Base-by-base conservation (phyloP, 2,113 vertebrate species). In the Fulica atra region DNA sequence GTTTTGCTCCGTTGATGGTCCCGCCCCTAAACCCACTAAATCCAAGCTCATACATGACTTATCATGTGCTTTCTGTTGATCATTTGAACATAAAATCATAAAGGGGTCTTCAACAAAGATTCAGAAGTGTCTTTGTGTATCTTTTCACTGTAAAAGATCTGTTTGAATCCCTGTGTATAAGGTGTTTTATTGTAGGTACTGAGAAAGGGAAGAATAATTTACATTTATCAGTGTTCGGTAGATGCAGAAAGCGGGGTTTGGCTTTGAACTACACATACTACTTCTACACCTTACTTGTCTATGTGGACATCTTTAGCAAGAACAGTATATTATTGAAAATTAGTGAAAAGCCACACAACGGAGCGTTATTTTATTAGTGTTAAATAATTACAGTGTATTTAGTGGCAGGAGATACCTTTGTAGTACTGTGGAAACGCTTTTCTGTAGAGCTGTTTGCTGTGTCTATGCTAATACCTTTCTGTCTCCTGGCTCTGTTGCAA, bases 1-100 rank as follows among this genome's bases (percentile, higher is more conserved):
- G 57, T 88, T 97, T 96, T 54, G n/a, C 66, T 96, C 94, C 88
- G 3, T 86, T 94, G 77, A 68, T 29, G 74, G 9, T 72, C 76
- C 21, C 53, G 79, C 82, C 87, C 92, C 56, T 89, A 93, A 93
- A 65, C 89, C 82, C 77, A 29, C 91, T 92, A 86, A 84, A 95
- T 94, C 88, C 63, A 89, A 81, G n/a, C 61, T 86, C 60, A 91
- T 85, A 42, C 81, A 56, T 74, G 70, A 57, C 81, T 59, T 80
- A 54, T 91, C 7, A 4, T 0, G 0, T 72, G 65, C 14, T 81
- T 82, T 92, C 69, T 88, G 48, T 61, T 51, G 16, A 61, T 85
- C 68, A 90, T 81, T 26, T 23, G 14, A 79, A 72, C 4, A 12
- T 35, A 72, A 82, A 92, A 66, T 35, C 13, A 28, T 24, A 59